A percentile compares a stretch with the other conserved stretches of the same genome.
Evolutionary conservation across 2,113 vertebrate species (phyloP).

Genomic region (Syngnathus floridae): DNA sequence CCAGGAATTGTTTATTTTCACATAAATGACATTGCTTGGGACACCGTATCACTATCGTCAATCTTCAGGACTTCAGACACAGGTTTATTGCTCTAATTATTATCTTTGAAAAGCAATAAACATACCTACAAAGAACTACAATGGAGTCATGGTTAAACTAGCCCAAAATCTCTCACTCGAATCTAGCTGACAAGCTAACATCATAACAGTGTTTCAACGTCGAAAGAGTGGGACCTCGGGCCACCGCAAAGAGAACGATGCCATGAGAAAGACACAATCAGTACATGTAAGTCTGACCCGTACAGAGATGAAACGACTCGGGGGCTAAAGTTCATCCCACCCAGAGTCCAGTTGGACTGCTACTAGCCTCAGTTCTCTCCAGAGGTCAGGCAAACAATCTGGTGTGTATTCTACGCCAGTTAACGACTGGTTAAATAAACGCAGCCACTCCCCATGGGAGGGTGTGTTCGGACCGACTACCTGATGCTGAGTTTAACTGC

Average conservation of each 20-base stretch:
- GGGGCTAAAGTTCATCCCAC: constrained; percentile 59
- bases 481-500: constrained; percentile 11
- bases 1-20: constrained; percentile 50
- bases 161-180: background rate
- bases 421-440: constrained; percentile 55
- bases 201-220: background rate
- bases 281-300: constrained; percentile 19
- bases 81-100: background rate
- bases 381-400: constrained; percentile 52
- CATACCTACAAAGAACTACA: constrained; percentile 2
- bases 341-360: constrained; percentile 43
- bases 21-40: constrained; percentile 17
- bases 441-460: constrained; percentile 40
- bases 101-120: background rate
- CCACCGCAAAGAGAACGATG: background rate
- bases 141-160: background rate
- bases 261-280: constrained; percentile 10
- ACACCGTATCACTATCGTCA: constrained; percentile 27
- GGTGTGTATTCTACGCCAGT: constrained; percentile 40
- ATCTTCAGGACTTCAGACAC: constrained; percentile 6
- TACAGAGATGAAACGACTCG: constrained; percentile 54
- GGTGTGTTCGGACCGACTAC: constrained; percentile 16
- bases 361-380: constrained; percentile 26
- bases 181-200: constrained; percentile 11
- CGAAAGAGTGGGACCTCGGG: background rate